Evolutionary conservation across 2,888 invertebrate genomes (phyloP), one percentile per base, ranked within the genome.

Genomic region (Enchytraeus crypticus): DNA sequence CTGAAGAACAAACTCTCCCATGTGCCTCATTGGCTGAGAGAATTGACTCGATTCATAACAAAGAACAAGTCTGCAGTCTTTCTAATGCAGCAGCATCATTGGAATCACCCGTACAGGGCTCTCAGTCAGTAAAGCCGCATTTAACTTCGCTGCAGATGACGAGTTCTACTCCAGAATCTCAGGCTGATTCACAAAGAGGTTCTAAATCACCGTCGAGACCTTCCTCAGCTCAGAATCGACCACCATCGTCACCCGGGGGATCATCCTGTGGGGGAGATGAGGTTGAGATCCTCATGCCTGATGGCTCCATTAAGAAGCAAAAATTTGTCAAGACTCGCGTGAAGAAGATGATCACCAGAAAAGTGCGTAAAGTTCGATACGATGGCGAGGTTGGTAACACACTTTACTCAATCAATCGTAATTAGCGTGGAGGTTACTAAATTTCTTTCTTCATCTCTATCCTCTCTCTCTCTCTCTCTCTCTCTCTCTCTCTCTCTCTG

Each of bases 281-380:
- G 8, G 8, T 23, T 11, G 49, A 47, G 8, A 18, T 47, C 14
- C 49, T 47, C 5, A 21, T 47, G 26, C 49, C 49, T 8, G 49
- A 47, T 47, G 49, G 49, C 8, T 18, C 49, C 5, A 23, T 23
- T 8, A 47, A 23, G 26, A 11, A 11, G 11, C 49, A 61, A 49
- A 33, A 43, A 71, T 69, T 74, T 67, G 43, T 64, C 23, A 57
- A 57, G 21, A 53, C 57, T 5, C 59, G 60, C 26, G 54, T 62
- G 5, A 57, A 57, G n/a, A 59, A 56, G 47, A 21, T 61, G 21
- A 51, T 63, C 14, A 65, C 63, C 14, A 46, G 61, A 21, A 65
- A 63, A 33, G 53, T 64, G n/a, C 53, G 68, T 11, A 56, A 58
- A 53, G 60, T 65, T n/a, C 68, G 66, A 21, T 62, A 66, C 43